A percentile compares a stretch with the other conserved stretches of the same genome.
phyloP scores from a whole-genome alignment of 2,888 invertebrate genomes.

The Lasioglossum zephyrum region DNA sequence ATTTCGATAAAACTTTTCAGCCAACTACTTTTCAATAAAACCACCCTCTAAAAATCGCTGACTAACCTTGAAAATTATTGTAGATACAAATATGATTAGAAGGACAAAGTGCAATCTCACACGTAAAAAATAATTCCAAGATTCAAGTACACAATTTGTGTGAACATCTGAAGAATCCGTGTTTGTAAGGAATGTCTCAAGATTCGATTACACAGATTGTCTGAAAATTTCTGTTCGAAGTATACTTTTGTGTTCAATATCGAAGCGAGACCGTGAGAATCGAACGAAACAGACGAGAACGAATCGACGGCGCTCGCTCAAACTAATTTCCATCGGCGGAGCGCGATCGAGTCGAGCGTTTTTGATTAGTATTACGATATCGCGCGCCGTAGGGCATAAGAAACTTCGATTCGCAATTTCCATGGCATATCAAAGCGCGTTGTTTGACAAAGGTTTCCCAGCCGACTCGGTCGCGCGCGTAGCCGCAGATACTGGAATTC shows the following conservation, averaged over 20 bases:
- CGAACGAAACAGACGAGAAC: not conserved
- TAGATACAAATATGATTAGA: not conserved
- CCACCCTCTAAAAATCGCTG: not conserved
- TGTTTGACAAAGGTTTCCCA: slow-evolving; percentile 8
- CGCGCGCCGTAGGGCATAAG: not conserved
- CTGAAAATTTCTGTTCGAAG: not conserved
- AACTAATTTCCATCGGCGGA: not conserved
- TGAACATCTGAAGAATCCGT: not conserved
- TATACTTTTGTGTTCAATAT: not conserved
- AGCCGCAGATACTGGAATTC: not conserved
- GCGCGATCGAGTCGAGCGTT: not conserved
- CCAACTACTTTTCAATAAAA: not conserved
- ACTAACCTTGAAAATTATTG: not conserved
- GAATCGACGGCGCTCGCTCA: not conserved
- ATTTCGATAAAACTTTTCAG: not conserved
- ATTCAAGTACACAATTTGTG: not conserved
- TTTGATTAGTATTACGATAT: slow-evolving; percentile 5
- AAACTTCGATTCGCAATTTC: slow-evolving; percentile 14
- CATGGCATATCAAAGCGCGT: not conserved
- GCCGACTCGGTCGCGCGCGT: not conserved
- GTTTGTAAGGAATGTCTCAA: not conserved
- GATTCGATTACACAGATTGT: not conserved
- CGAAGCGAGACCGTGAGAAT: not conserved
- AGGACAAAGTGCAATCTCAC: not conserved
- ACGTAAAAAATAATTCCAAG: not conserved